A percentile compares a stretch with the other conserved stretches of the same genome.
These are phyloP conservation scores for Nasonia vitripennis DNA, from an alignment of 1,140 invertebrate genomes.

Conservation along the genomic window DNA sequence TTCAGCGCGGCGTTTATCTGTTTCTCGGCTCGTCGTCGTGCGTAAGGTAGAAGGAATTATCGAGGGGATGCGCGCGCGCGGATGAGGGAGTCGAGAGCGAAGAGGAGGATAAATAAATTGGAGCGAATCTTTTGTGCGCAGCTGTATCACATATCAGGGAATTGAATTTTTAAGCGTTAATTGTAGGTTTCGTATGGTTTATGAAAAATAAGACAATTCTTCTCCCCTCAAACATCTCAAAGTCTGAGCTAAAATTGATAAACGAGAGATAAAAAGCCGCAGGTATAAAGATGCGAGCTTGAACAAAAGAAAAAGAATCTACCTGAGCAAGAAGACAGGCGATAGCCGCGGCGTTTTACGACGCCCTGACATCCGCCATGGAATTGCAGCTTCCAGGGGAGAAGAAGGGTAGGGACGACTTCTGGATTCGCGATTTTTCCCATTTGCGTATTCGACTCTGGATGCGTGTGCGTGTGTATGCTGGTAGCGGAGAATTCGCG, in stretches of 20 bases:
- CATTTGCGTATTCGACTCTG: not conserved
- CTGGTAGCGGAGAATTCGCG: not conserved
- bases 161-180: no score
- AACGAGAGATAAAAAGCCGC: not conserved
- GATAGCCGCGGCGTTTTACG: constrained; percentile 29
- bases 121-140: not conserved
- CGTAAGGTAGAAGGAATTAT: not conserved
- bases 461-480: not conserved
- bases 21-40: constrained; percentile 53
- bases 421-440: constrained; percentile 11
- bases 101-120: constrained; percentile 38
- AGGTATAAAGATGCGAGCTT: not conserved
- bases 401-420: not conserved
- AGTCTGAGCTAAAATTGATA: not conserved
- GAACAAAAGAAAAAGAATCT: not conserved
- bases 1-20: constrained; percentile 73
- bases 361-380: constrained; percentile 5
- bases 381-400: not conserved
- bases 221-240: not conserved
- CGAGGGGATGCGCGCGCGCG: not conserved
- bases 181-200: no score
- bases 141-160: no score
- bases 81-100: no score
- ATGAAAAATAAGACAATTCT: not conserved
- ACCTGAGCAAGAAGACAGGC: constrained; percentile 3